Percentiles rank a stretch among this genome's conserved stretches.
Evolutionary conservation across 2,888 invertebrate genomes (phyloP).

Genomic region (Theodoxus fluviatilis): DNA sequence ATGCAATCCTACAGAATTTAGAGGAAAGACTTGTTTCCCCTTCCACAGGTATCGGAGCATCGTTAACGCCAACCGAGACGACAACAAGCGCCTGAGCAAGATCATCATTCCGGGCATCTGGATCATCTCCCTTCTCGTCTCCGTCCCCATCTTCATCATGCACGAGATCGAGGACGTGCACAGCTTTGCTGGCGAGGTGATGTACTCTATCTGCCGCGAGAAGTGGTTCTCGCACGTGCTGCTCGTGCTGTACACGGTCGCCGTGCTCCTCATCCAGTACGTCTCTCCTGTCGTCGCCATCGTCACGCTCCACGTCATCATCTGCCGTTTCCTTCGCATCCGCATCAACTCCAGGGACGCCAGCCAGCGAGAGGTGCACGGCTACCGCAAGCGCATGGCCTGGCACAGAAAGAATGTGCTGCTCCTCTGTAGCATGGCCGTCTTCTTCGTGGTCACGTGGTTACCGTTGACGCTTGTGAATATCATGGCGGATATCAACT

Average conservation of each 20-base stretch:
- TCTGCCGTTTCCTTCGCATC: constrained; percentile 60
- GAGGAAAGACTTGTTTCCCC: no score
- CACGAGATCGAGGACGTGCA: constrained; percentile 47
- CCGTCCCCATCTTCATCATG: constrained; percentile 41
- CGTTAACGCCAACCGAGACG: no score
- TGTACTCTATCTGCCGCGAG: constrained; percentile 60
- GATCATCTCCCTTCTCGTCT: constrained; percentile 39
- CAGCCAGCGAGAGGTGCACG: constrained; percentile 26
- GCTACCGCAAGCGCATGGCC: constrained; percentile 38
- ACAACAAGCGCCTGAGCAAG: no score
- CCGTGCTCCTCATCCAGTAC: constrained; percentile 46
- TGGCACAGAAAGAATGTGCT: constrained; percentile 61
- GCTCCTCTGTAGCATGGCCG: constrained; percentile 48
- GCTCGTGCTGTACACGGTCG: constrained; percentile 38
- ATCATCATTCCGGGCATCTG: no score
- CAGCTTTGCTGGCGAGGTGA: constrained; percentile 47
- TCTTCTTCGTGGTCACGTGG: constrained; percentile 51
- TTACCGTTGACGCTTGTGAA: constrained; percentile 49
- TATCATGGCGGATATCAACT: constrained; percentile 45
- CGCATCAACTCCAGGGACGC: constrained; percentile 42
- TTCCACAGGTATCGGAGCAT: no score
- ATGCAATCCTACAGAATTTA: no score
- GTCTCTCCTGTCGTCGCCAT: constrained; percentile 44
- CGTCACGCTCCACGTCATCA: constrained; percentile 43
- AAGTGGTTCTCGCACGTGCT: constrained; percentile 40